Percentiles rank a stretch among this genome's conserved stretches.
Evolutionary conservation across 2,888 invertebrate genomes (phyloP).

Genomic region (Macrophya alboannulata): DNA sequence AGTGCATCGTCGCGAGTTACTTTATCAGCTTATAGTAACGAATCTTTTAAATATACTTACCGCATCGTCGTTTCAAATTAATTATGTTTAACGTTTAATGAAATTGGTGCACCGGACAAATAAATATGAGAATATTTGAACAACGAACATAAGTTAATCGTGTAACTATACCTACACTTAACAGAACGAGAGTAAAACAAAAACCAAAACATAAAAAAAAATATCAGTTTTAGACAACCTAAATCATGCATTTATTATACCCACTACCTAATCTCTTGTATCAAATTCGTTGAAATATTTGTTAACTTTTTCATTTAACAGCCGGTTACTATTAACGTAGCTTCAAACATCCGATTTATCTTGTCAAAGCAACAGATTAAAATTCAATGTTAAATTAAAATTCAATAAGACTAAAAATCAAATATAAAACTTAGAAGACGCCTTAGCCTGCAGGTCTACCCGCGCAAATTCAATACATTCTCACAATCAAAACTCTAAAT

Average conservation of each 20-base stretch:
- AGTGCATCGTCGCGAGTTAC: constrained; percentile 11
- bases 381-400: too few species aligned
- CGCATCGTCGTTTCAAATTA: background rate
- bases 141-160: background rate
- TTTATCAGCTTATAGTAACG: background rate
- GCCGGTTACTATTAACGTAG: background rate
- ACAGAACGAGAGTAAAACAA: background rate
- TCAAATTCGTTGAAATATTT: constrained; percentile 21
- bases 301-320: too few species aligned
- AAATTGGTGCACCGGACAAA: background rate
- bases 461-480: too few species aligned
- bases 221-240: constrained; percentile 49
- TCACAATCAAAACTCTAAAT: too few species aligned
- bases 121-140: constrained; percentile 15
- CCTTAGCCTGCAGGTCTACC: too few species aligned
- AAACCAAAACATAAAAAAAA: background rate
- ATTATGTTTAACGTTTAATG: constrained; percentile 15
- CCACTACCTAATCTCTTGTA: constrained; percentile 5
- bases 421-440: too few species aligned
- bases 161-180: background rate
- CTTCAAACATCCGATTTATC: too few species aligned
- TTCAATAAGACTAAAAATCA: too few species aligned
- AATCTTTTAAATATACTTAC: background rate
- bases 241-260: constrained; percentile 47
- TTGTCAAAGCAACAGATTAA: too few species aligned